Base-by-base conservation (phyloP, 2,888 invertebrate species). In the Cosmorhoe ocellata region DNA sequence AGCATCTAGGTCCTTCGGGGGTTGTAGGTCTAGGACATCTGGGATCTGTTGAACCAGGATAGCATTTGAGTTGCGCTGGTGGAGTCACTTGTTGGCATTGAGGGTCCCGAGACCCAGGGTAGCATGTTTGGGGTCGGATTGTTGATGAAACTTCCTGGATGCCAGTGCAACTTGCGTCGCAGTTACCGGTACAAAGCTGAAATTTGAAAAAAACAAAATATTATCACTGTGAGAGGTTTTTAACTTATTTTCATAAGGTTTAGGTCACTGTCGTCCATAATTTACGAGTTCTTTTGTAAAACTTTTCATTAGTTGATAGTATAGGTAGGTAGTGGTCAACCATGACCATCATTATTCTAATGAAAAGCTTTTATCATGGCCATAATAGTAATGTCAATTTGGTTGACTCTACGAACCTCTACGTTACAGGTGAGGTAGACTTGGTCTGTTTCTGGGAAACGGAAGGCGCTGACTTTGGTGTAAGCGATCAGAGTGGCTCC, bases 391-490 rank as follows among this genome's bases (percentile, higher is more conserved):
- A n/a, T n/a, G n/a, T n/a, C n/a, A 6, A 4, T 4, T 24, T 24
- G 3, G 2, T 24, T 24, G 6, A 30, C 13, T 1, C 9, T 18
- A 44, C 69, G 80, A 81, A 93, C 93, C 90, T 94, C 94, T 56
- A 95, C 93, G 66, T 95, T 95, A 76, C 95, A 95, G 9, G 94
- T 94, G 1, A 95, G 77, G 64, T 92, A 94, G 0, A 95, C 94
- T 80, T 94, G 93, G 57, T 93, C 92, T 13, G 92, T 92, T 56
- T 95, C 95, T 0, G 95, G 95, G 71, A 95, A 95, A 58, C 94
- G 93, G 80, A 95, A 95, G 0, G 95, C 94, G 61, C 92, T 93
- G 7, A 95, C 90, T 75, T 92, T 93, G 61, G 93, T 93, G 69
- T 93, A 93, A 13, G 93, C 92, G 30, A 94, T 92, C 14, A 93